Evolutionary conservation across 2,113 vertebrate genomes (phyloP).

Genomic region (Oxygymnocypris stewartii): DNA sequence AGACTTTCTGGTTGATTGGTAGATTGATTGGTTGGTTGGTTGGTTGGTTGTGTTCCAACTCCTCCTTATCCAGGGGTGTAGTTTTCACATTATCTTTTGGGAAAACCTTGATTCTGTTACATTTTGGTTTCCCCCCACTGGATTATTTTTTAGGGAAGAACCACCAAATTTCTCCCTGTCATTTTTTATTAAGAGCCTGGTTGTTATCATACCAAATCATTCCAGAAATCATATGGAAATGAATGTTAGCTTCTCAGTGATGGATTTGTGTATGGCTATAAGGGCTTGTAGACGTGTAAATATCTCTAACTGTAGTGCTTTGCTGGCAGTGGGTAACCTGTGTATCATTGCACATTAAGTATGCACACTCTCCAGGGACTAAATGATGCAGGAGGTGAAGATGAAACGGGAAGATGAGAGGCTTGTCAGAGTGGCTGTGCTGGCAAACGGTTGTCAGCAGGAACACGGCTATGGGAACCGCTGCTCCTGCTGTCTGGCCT

Average conservation of each 20-base stretch:
- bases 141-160: neutral
- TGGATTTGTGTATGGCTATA: neutral
- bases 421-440: conserved; percentile 10
- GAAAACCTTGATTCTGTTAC: neutral
- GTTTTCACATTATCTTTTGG: neutral
- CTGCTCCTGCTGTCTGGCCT: conserved; percentile 23
- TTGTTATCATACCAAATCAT: neutral
- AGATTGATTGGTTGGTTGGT: too few relatives aligned
- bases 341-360: neutral
- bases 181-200: neutral
- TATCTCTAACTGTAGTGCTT: neutral
- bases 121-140: neutral
- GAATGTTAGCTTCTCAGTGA: neutral
- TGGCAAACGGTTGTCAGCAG: conserved; percentile 26
- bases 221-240: neutral
- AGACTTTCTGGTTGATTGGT: too few relatives aligned
- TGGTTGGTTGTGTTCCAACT: too few relatives aligned
- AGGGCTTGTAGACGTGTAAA: neutral
- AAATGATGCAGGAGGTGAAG: conserved; percentile 8
- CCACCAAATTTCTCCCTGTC: neutral
- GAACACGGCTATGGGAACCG: neutral
- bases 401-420: conserved; percentile 22
- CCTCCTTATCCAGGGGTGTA: too few relatives aligned
- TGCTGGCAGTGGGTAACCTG: neutral
- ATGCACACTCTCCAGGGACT: conserved; percentile 23